These are phyloP conservation scores for Eucidaris tribuloides DNA, from an alignment of 35 echinoderm and acorn worm species.

Conservation along the genomic window DNA sequence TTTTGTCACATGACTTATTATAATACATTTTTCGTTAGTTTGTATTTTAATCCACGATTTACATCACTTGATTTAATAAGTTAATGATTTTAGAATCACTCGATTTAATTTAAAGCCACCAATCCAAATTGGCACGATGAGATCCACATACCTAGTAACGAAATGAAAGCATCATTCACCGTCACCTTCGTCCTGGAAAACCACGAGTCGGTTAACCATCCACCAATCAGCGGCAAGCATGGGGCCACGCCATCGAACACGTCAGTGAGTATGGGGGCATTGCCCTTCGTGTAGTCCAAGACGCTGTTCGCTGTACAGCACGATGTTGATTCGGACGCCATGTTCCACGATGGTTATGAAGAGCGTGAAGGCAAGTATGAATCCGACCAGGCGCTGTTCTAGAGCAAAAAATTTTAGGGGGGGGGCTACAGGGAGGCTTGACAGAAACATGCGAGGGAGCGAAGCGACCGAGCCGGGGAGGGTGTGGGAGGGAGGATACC, in stretches of 20 bases:
- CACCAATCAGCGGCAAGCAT: slow-evolving; percentile 42
- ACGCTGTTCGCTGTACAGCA: slow-evolving; percentile 32
- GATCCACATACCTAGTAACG: slow-evolving; percentile 43
- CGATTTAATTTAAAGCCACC: too few relatives aligned
- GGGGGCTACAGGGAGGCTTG: too few relatives aligned
- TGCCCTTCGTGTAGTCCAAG: slow-evolving; percentile 11
- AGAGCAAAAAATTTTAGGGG: too few relatives aligned
- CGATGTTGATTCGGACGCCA: slow-evolving; percentile 29
- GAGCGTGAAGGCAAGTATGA: slow-evolving; percentile 32
- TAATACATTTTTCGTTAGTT: too few relatives aligned
- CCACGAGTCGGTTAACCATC: slow-evolving; percentile 17
- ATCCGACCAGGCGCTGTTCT: background rate
- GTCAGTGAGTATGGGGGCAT: slow-evolving; percentile 35
- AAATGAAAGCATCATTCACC: slow-evolving; percentile 18
- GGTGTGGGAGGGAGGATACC: too few relatives aligned
- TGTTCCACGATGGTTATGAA: slow-evolving; percentile 41
- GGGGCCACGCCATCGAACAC: slow-evolving; percentile 35
- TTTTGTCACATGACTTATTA: too few relatives aligned
- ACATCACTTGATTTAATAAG: too few relatives aligned
- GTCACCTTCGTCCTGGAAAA: slow-evolving; percentile 17
- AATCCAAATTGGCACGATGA: too few relatives aligned
- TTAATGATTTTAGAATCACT: too few relatives aligned
- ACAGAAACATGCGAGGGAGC: too few relatives aligned
- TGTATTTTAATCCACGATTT: too few relatives aligned
- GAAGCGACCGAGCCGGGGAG: too few relatives aligned